A percentile compares a stretch with the other conserved stretches of the same genome.
Evolutionary conservation across 64 coral and sea anemone species (phyloP).

Genomic region (Hydrozoanthus tunicans): DNA sequence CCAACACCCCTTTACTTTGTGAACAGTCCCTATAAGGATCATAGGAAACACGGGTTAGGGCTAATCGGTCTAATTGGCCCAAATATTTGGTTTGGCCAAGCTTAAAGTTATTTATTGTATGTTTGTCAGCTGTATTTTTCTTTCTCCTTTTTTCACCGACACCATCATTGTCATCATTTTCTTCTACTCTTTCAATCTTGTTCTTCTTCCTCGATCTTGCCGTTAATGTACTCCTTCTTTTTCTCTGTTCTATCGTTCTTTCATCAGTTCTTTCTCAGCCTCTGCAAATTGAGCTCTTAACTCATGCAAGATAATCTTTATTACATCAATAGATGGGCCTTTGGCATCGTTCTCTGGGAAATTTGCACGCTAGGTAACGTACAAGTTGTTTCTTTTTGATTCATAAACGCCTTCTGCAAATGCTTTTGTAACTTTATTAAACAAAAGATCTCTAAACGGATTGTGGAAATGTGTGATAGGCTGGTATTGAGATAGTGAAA

Average conservation of each 20-base stretch:
- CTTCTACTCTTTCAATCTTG: neutral
- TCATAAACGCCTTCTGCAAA: neutral
- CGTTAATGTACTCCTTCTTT: neutral
- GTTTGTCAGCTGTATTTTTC: neutral
- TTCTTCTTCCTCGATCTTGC: neutral
- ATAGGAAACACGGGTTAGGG: too few relatives aligned
- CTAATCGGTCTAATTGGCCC: too few relatives aligned
- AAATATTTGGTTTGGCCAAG: too few relatives aligned
- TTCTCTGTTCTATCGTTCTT: too few relatives aligned
- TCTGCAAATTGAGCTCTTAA: too few relatives aligned
- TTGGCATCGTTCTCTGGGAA: conserved; percentile 97
- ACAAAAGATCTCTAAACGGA: too few relatives aligned
- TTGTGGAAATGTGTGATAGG: too few relatives aligned
- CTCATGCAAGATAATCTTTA: neutral
- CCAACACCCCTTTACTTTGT: too few relatives aligned
- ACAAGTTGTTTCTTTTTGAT: neutral
- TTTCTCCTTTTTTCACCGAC: neutral
- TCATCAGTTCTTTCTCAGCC: too few relatives aligned
- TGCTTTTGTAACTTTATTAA: neutral
- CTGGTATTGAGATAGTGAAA: too few relatives aligned
- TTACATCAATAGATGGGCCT: conserved; percentile 79
- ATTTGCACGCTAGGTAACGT: conserved; percentile 97
- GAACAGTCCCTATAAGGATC: too few relatives aligned
- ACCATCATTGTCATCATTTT: neutral
- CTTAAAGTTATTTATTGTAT: neutral